Evolutionary conservation across 2,888 invertebrate genomes (phyloP).

Genomic region (Xanthia togata): DNA sequence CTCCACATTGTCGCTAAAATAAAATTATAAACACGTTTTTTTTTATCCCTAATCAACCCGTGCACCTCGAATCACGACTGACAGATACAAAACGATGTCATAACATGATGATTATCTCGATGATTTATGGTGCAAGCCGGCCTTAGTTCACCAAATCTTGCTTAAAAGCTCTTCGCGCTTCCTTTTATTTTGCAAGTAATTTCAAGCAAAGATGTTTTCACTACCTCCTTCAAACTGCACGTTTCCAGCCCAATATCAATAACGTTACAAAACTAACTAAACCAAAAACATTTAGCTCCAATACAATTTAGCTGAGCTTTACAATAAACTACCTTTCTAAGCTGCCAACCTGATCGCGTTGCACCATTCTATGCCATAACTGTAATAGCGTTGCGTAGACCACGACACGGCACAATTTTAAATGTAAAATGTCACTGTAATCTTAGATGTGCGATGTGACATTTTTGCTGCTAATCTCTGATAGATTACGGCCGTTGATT

Average conservation of each 20-base stretch:
- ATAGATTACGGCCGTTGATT: conserved; percentile 38
- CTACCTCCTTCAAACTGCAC: conserved; percentile 14
- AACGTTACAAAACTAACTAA: conserved; percentile 44
- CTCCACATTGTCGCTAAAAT: background rate
- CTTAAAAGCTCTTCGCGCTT: background rate
- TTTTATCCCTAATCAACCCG: background rate
- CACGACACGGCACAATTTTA: conserved; percentile 66
- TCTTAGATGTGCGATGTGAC: conserved; percentile 55
- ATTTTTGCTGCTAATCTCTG: conserved; percentile 52
- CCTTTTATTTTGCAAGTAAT: conserved; percentile 12
- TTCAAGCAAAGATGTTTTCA: conserved; percentile 19
- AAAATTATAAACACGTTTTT: background rate
- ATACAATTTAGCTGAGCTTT: conserved; percentile 46
- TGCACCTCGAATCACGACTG: background rate
- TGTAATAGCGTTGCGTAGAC: conserved; percentile 58
- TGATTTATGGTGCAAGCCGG: background rate
- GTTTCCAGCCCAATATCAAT: conserved; percentile 33
- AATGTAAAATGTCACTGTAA: conserved; percentile 63
- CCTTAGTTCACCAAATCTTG: background rate
- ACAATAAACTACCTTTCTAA: conserved; percentile 59
- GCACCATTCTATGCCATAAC: conserved; percentile 64
- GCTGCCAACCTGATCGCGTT: conserved; percentile 42
- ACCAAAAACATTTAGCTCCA: conserved; percentile 32
- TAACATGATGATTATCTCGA: too few species aligned
- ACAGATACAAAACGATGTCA: background rate